phyloP scores from a whole-genome alignment of 2,113 vertebrate genomes.

The Corvus moneduloides region DNA sequence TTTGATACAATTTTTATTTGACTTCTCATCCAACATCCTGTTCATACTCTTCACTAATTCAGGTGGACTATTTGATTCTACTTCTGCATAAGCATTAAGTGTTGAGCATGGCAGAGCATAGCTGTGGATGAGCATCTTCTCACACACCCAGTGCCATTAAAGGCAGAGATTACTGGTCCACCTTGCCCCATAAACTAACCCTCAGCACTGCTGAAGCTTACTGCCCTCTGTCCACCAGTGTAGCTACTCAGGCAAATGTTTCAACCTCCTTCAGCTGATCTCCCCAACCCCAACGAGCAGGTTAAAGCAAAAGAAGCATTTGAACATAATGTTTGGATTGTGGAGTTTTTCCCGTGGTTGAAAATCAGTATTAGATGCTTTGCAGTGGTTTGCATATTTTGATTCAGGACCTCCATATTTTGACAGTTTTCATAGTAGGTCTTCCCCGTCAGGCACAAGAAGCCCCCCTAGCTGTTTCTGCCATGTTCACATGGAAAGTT shows the following conservation, averaged over 20 bases:
- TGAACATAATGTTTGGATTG: neutral
- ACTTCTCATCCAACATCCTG: neutral
- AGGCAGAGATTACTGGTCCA: neutral
- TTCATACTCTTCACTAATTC: neutral
- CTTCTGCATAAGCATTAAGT: neutral
- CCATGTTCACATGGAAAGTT: neutral
- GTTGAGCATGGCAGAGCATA: neutral
- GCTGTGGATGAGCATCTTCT: neutral
- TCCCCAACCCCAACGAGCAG: neutral
- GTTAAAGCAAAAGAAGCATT: neutral
- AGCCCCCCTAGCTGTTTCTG: neutral
- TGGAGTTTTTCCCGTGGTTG: fast-evolving
- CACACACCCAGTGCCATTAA: neutral
- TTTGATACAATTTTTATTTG: neutral
- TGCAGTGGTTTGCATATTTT: neutral
- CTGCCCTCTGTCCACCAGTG: neutral
- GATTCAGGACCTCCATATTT: neutral
- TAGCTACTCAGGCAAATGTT: neutral
- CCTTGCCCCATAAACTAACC: neutral
- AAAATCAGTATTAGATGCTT: neutral
- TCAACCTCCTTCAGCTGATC: neutral
- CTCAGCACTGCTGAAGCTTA: neutral
- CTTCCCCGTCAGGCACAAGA: neutral
- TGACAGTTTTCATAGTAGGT: neutral
- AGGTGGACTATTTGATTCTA: neutral